A percentile compares a stretch with the other conserved stretches of the same genome.
These are phyloP conservation scores for Epirrita christyi DNA, from an alignment of 2,888 invertebrate genomes.

Conservation along the genomic window DNA sequence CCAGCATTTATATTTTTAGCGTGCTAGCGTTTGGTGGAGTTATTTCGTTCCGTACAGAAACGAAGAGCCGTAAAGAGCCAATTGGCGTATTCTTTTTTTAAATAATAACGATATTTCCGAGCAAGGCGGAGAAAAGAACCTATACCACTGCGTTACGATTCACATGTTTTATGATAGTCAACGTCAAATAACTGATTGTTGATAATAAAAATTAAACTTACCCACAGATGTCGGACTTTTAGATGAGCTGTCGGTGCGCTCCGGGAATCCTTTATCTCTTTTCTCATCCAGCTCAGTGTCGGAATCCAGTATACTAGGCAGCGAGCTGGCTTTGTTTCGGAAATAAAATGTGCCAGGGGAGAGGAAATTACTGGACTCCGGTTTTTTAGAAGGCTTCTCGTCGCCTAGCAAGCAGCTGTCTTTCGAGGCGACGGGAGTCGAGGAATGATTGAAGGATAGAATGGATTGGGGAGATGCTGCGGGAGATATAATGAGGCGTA, in stretches of 20 bases:
- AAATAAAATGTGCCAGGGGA: slow-evolving; percentile 86
- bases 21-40: too few relatives aligned
- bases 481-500: slow-evolving; percentile 86
- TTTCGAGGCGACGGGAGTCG: slow-evolving; percentile 56
- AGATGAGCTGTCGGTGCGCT: slow-evolving; percentile 78
- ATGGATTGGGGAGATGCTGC: slow-evolving; percentile 80
- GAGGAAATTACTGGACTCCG: slow-evolving; percentile 80
- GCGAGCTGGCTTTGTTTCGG: slow-evolving; percentile 88
- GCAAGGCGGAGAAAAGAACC: slow-evolving; percentile 1
- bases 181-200: slow-evolving; percentile 24
- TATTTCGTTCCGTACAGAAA: too few relatives aligned
- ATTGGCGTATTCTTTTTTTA: too few relatives aligned
- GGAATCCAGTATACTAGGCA: slow-evolving; percentile 93
- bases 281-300: slow-evolving; percentile 87
- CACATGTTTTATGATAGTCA: slow-evolving; percentile 23
- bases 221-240: slow-evolving; percentile 88
- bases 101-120: not conserved
- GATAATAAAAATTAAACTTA: slow-evolving; percentile 56
- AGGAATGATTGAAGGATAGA: slow-evolving; percentile 66
- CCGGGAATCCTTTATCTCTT: slow-evolving; percentile 73
- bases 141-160: slow-evolving; percentile 12
- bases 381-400: slow-evolving; percentile 39
- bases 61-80: too few relatives aligned
- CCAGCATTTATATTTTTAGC: too few relatives aligned
- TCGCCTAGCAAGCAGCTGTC: slow-evolving; percentile 52